phyloP scores from a whole-genome alignment of 2,113 vertebrate species.

The Pica pica region DNA sequence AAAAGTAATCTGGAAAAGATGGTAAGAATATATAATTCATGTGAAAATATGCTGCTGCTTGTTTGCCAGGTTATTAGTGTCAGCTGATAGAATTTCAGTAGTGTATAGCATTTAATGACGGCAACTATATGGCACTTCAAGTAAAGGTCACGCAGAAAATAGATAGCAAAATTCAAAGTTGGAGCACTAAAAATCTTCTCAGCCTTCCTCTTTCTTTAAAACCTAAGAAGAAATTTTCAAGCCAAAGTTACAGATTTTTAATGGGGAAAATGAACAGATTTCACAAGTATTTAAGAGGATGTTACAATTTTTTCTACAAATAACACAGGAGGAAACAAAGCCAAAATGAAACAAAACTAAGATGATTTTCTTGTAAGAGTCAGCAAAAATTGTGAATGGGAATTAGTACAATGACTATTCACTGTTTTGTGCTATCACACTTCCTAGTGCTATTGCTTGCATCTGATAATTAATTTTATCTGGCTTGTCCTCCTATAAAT shows the following conservation, averaged over 20 bases:
- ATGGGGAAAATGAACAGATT: not conserved
- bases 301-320: not conserved
- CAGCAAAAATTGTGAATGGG: not conserved
- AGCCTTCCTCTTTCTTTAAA: not conserved
- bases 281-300: not conserved
- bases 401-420: not conserved
- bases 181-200: not conserved
- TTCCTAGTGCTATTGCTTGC: not conserved
- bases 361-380: not conserved
- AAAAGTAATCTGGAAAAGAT: not conserved
- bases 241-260: not conserved
- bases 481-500: not conserved
- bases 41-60: not conserved
- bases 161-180: not conserved
- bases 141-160: not conserved
- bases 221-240: not conserved
- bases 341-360: not conserved
- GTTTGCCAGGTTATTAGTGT: not conserved
- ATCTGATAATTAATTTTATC: not conserved
- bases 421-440: not conserved
- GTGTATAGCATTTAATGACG: not conserved
- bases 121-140: not conserved
- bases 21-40: not conserved
- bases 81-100: not conserved
- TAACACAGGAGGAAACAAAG: not conserved